phyloP scores from a whole-genome alignment of 1,140 invertebrate genomes.

The Lordiphosa clarofinis region DNA sequence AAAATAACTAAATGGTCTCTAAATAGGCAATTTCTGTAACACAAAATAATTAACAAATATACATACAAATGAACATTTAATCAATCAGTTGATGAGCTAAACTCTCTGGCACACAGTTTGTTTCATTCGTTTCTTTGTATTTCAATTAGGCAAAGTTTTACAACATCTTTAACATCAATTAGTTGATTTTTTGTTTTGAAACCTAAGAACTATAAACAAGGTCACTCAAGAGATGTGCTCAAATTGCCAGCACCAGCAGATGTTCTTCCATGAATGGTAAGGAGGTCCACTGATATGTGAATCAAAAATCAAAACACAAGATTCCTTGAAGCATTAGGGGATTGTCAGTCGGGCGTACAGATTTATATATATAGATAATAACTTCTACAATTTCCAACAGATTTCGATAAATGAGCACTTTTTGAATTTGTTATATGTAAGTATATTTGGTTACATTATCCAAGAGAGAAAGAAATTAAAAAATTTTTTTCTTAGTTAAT shows the following conservation, averaged over 20 bases:
- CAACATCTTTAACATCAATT: slow-evolving; percentile 63
- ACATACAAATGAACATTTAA: slow-evolving; percentile 20
- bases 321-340: too few relatives aligned
- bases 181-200: slow-evolving; percentile 61
- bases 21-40: slow-evolving; percentile 2
- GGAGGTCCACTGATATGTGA: slow-evolving; percentile 69
- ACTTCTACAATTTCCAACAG: too few relatives aligned
- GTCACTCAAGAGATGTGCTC: slow-evolving; percentile 38
- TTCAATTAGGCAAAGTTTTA: slow-evolving; percentile 52
- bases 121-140: slow-evolving; percentile 22
- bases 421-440: too few relatives aligned
- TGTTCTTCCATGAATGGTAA: slow-evolving; percentile 32
- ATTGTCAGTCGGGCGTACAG: too few relatives aligned
- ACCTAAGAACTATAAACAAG: slow-evolving; percentile 60
- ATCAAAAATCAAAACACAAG: slow-evolving; percentile 57
- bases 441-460: too few relatives aligned
- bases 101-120: background rate
- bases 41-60: slow-evolving; percentile 35
- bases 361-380: too few relatives aligned
- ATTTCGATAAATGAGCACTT: too few relatives aligned
- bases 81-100: slow-evolving; percentile 41
- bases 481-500: too few relatives aligned
- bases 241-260: slow-evolving; percentile 34
- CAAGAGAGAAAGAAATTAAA: too few relatives aligned
- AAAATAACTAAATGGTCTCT: background rate